Conservation (phyloP, 1,140 invertebrate genomes). For the Philopotamus ludificatus region DNA sequence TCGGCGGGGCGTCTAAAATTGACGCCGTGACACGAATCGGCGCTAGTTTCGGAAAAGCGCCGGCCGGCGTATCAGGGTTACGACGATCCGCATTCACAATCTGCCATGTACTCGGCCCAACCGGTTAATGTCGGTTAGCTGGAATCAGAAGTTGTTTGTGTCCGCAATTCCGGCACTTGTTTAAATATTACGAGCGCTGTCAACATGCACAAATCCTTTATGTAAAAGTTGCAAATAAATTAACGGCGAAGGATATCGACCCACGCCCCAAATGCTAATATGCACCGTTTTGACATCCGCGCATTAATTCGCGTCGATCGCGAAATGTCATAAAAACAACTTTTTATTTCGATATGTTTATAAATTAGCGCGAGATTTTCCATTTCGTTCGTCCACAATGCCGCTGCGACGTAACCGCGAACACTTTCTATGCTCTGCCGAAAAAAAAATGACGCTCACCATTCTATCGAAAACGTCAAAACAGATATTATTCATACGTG, state of each 20-base stretch:
- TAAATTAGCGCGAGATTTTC: neutral
- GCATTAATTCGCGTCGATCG: neutral
- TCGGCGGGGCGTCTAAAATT: neutral
- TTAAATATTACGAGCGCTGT: neutral
- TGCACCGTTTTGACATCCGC: neutral
- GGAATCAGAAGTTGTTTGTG: neutral
- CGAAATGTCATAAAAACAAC: slow-evolving; percentile 17
- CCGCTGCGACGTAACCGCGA: neutral
- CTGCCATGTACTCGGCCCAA: neutral
- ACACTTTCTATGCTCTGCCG: slow-evolving; percentile 1
- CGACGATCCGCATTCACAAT: neutral
- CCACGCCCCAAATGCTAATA: neutral
- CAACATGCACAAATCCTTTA: slow-evolving; percentile 7
- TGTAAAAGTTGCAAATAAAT: slow-evolving; percentile 2
- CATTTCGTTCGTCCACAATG: slow-evolving; percentile 11
- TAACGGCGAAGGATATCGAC: slow-evolving; percentile 11
- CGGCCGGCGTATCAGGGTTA: neutral
- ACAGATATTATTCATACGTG: too few species aligned
- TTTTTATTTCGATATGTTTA: neutral
- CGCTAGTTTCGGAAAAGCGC: neutral
- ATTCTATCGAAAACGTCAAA: too few species aligned
- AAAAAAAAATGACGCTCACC: neutral
- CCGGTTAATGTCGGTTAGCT: neutral
- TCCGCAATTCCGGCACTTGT: slow-evolving; percentile 1
- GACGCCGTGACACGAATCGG: neutral